These are phyloP conservation scores for Agrochola lychnidis DNA, from an alignment of 2,888 invertebrate species.

Conservation along the genomic window DNA sequence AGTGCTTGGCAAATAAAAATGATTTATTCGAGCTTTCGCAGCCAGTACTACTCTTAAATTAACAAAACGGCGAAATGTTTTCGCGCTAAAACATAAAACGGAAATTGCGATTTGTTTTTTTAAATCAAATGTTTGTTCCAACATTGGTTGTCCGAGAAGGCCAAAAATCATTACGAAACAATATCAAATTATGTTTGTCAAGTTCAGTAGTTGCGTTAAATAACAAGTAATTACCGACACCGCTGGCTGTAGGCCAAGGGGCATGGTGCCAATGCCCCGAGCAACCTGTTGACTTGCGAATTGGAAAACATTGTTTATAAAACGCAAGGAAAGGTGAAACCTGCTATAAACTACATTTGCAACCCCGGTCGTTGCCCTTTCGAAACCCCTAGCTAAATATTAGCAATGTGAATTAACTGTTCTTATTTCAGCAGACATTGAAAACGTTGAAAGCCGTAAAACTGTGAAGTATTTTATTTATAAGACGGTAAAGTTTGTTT, in stretches of 20 bases:
- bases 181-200: slow-evolving; percentile 72
- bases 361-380: slow-evolving; percentile 30
- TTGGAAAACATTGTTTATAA: slow-evolving; percentile 56
- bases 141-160: slow-evolving; percentile 6
- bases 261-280: slow-evolving; percentile 80
- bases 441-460: slow-evolving; percentile 21
- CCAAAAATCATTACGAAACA: slow-evolving; percentile 58
- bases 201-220: slow-evolving; percentile 75
- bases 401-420: not conserved
- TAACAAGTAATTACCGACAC: slow-evolving; percentile 76
- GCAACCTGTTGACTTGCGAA: slow-evolving; percentile 82
- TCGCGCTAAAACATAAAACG: not conserved
- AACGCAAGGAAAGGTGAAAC: slow-evolving; percentile 37
- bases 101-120: slow-evolving; percentile 13
- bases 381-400: not conserved
- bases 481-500: not conserved
- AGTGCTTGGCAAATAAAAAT: slow-evolving; percentile 33
- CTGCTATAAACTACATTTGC: slow-evolving; percentile 34
- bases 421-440: slow-evolving; percentile 2
- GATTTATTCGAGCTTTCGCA: slow-evolving; percentile 19
- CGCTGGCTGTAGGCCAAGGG: slow-evolving; percentile 83
- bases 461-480: slow-evolving; percentile 1
- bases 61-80: slow-evolving; percentile 16
- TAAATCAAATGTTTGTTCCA: slow-evolving; percentile 21
- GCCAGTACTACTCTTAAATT: slow-evolving; percentile 15